Percentiles rank a stretch among this genome's conserved stretches.
phyloP scores from a whole-genome alignment of 2,113 vertebrate species.

The Tetrao urogallus region DNA sequence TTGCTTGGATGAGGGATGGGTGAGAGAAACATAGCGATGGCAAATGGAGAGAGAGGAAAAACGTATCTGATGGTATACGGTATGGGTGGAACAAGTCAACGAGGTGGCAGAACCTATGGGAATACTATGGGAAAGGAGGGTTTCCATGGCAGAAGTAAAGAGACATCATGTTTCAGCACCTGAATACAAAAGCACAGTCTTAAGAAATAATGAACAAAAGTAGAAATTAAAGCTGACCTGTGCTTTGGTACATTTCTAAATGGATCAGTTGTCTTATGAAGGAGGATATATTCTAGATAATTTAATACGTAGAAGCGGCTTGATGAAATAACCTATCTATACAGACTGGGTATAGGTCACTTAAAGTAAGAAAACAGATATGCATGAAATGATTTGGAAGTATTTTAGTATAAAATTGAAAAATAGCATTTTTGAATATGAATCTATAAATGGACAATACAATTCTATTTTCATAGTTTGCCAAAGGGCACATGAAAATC shows the following conservation, averaged over 20 bases:
- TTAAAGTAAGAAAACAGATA: neutral
- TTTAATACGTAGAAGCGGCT: neutral
- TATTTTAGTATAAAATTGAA: neutral
- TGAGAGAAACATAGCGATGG: constrained; percentile 29
- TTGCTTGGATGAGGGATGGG: constrained; percentile 45
- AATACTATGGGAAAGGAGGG: neutral
- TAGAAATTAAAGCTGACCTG: constrained; percentile 38
- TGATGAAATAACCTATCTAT: neutral
- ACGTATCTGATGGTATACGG: neutral
- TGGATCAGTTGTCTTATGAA: constrained; percentile 7
- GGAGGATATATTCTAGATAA: neutral
- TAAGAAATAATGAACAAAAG: constrained; percentile 15
- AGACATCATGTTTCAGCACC: neutral
- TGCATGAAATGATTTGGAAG: neutral
- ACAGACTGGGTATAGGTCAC: neutral
- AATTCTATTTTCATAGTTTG: constrained; percentile 12
- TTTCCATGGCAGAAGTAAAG: neutral
- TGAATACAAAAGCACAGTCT: neutral
- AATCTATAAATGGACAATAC: neutral
- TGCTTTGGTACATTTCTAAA: neutral
- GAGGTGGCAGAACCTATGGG: neutral
- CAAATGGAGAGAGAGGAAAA: constrained; percentile 15
- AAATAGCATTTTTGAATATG: neutral
- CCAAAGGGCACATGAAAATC: neutral
- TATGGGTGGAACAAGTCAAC: neutral